Base-by-base conservation (phyloP, 1,140 invertebrate genomes). In the Drosophila pandora region DNA sequence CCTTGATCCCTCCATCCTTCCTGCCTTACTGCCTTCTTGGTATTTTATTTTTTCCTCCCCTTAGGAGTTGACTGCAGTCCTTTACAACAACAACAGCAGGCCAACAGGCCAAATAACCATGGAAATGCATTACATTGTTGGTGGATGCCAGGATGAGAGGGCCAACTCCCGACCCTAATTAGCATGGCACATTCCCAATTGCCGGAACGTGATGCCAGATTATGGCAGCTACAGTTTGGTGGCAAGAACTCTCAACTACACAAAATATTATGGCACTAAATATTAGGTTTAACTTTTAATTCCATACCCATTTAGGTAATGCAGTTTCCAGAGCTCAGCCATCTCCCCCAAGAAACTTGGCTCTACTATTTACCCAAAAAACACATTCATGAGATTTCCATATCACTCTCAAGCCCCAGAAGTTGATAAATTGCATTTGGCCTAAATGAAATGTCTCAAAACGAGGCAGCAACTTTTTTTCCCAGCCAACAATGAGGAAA, bases 111-210 rank as follows among this genome's bases (percentile, higher is more conserved):
- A 62, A 79, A 79, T 48, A 76, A 68, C 61, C 78, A 80, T 76
- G 72, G 59, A 58, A 80, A 63, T 80, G 78, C 78, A 81, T 82
- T 81, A 82, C 70, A 73, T 82, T 82, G 71, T 73, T 58, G 47
- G 55, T 30, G 37, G 52, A 45, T 17, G 23, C 17, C 7, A 57
- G 50, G 53, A n/a, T 39, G 41, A 32, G 25, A 0, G 37, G 45
- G 9, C 39, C 43, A 52, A 60, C 55, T 23, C 50, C 50, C 48
- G 56, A 50, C 70, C 72, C 81, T 87, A 85, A 85, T 85, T 85
- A 85, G 81, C 82, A 78, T 87, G 81, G 57, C 81, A 70, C 81
- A 85, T 75, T 87, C 82, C 68, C 82, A 78, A 81, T 87, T 81
- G 78, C 69, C 56, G 59, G 69, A 67, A 85, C 81, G 81, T 85